A percentile compares a stretch with the other conserved stretches of the same genome.
These are phyloP conservation scores for Taenaris catops DNA, from an alignment of 2,888 invertebrate genomes.

Conservation along the genomic window DNA sequence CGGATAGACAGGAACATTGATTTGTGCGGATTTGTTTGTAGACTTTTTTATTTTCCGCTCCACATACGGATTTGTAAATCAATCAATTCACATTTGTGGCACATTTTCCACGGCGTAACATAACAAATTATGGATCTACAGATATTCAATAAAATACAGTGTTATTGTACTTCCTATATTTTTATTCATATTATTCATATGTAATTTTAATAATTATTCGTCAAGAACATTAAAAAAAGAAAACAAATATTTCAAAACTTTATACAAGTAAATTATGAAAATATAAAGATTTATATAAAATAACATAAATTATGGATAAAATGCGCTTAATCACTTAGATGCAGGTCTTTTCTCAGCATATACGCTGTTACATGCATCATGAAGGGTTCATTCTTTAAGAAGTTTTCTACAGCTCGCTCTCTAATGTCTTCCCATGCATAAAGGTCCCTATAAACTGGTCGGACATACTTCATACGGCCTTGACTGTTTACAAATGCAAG, in stretches of 20 bases:
- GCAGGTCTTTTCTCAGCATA: constrained; percentile 87
- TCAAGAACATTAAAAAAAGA: constrained; percentile 1
- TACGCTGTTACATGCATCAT: constrained; percentile 93
- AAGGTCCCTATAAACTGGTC: constrained; percentile 92
- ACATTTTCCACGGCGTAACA: too few species aligned
- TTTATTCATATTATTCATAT: too few species aligned
- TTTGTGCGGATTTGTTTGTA: too few species aligned
- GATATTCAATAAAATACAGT: too few species aligned
- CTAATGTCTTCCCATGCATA: constrained; percentile 88
- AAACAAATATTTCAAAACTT: constrained; percentile 3
- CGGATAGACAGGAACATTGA: too few species aligned
- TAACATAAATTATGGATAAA: constrained; percentile 9
- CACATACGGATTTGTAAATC: too few species aligned
- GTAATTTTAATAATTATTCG: too few species aligned
- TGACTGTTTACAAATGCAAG: constrained; percentile 89
- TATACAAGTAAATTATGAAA: not conserved
- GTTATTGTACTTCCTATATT: too few species aligned
- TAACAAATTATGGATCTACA: too few species aligned
- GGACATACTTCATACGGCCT: constrained; percentile 95
- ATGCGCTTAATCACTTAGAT: constrained; percentile 49
- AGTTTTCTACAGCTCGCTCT: constrained; percentile 85
- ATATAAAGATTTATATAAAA: constrained; percentile 2
- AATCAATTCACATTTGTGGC: too few species aligned
- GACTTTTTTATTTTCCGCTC: too few species aligned
- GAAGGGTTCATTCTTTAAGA: constrained; percentile 82